A percentile compares a stretch with the other conserved stretches of the same genome.
These are phyloP conservation scores for Ptychochromis oligacanthus DNA, from an alignment of 2,113 vertebrate species.

Conservation along the genomic window DNA sequence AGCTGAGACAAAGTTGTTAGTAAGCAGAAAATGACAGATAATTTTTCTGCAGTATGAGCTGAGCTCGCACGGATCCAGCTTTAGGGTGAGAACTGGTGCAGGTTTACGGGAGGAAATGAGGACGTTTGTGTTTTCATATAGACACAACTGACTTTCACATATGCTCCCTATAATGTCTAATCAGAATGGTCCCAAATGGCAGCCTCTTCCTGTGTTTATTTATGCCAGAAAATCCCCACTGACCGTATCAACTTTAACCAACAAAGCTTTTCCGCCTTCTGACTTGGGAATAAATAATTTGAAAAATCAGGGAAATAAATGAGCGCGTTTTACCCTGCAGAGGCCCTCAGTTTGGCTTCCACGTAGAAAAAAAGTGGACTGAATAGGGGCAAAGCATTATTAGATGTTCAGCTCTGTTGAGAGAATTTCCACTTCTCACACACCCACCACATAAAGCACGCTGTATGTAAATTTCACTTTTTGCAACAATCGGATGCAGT, in stretches of 20 bases:
- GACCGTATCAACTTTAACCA: conserved; percentile 50
- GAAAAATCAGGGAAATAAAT: conserved; percentile 14
- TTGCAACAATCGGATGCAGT: conserved; percentile 11
- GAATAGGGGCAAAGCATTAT: conserved; percentile 9
- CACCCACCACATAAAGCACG: conserved; percentile 1
- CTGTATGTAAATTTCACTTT: conserved; percentile 45
- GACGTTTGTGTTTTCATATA: conserved; percentile 70
- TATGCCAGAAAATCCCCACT: conserved; percentile 59
- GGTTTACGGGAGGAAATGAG: conserved; percentile 51
- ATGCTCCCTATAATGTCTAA: conserved; percentile 44
- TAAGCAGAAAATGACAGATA: conserved; percentile 24
- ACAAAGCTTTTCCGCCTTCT: conserved; percentile 31
- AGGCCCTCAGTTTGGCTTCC: conserved; percentile 18
- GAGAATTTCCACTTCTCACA: conserved; percentile 39
- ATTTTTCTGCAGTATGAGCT: neutral
- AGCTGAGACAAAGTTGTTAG: conserved; percentile 21
- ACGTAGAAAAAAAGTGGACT: conserved; percentile 24
- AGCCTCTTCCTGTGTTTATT: conserved; percentile 80
- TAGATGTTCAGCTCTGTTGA: conserved; percentile 9
- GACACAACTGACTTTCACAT: conserved; percentile 58
- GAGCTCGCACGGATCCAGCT: neutral
- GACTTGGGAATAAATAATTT: neutral
- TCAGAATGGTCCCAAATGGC: conserved; percentile 54
- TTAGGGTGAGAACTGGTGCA: conserved; percentile 23
- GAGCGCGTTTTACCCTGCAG: conserved; percentile 23